Evolutionary conservation across 2,113 vertebrate genomes (phyloP).

Genomic region (Bostrychus sinensis): DNA sequence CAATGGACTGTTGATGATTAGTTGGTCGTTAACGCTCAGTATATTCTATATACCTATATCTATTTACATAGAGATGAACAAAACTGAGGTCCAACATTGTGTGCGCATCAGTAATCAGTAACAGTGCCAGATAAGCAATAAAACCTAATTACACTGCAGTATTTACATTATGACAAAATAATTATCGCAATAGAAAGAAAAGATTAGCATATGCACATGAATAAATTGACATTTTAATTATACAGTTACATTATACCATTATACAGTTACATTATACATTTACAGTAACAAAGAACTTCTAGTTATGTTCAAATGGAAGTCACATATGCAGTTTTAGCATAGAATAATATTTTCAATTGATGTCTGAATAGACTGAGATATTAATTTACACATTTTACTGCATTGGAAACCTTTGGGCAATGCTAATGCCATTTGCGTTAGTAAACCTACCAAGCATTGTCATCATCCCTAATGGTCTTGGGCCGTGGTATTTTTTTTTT

Average conservation of each 20-base stretch:
- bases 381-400: conserved; percentile 61
- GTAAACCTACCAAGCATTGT: conserved; percentile 37
- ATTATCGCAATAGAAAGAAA: no score
- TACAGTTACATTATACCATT: no score
- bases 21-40: background rate
- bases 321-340: conserved; percentile 14
- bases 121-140: no score
- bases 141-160: no score
- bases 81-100: conserved; percentile 24
- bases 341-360: conserved; percentile 69
- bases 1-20: background rate
- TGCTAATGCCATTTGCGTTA: conserved; percentile 64
- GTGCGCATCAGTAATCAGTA: conserved; percentile 30
- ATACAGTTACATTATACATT: no score
- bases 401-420: conserved; percentile 46
- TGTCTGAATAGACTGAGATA: conserved; percentile 66
- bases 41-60: no score
- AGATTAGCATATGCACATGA: no score
- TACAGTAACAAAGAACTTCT: background rate
- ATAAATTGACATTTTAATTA: no score
- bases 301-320: no score
- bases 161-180: no score
- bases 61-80: conserved; percentile 8
- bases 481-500: background rate
- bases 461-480: conserved; percentile 49